A percentile compares a stretch with the other conserved stretches of the same genome.
Evolutionary conservation across 2,888 invertebrate species (phyloP).

Genomic region (Gymnosoma rotundatum): DNA sequence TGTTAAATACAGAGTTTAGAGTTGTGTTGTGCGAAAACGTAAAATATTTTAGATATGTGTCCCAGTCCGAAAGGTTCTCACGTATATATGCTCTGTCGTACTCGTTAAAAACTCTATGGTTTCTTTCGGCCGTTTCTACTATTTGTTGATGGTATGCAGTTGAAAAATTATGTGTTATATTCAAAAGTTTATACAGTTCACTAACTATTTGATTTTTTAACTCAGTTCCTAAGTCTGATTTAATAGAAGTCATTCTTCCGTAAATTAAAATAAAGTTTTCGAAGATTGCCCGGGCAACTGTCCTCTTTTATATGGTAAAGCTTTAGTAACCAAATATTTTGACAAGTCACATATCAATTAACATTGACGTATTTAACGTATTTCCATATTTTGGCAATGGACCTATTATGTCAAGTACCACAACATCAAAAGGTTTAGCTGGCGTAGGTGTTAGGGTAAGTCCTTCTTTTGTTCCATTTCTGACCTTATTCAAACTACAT

Average conservation of each 20-base stretch:
- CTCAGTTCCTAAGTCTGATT: not conserved
- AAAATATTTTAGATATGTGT: not conserved
- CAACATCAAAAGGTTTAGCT: conserved; percentile 7
- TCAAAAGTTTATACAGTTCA: not conserved
- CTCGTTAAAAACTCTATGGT: not conserved
- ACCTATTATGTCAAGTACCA: conserved; percentile 3
- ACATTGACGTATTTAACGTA: no score
- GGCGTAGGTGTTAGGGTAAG: not conserved
- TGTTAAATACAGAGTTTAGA: not conserved
- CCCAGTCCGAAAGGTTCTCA: not conserved
- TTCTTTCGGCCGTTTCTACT: not conserved
- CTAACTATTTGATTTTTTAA: not conserved
- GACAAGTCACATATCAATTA: not conserved
- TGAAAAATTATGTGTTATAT: not conserved
- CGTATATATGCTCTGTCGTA: not conserved
- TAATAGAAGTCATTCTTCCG: not conserved
- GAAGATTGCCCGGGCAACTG: no score
- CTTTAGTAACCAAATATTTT: no score
- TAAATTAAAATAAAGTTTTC: not conserved
- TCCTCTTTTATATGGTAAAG: no score
- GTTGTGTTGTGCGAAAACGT: not conserved
- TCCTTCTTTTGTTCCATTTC: not conserved
- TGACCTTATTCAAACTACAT: not conserved
- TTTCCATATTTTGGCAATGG: conserved; percentile 1
- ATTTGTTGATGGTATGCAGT: conserved; percentile 7